Base-by-base conservation (phyloP, 2,888 invertebrate species). In the Osmoderma eremita region DNA sequence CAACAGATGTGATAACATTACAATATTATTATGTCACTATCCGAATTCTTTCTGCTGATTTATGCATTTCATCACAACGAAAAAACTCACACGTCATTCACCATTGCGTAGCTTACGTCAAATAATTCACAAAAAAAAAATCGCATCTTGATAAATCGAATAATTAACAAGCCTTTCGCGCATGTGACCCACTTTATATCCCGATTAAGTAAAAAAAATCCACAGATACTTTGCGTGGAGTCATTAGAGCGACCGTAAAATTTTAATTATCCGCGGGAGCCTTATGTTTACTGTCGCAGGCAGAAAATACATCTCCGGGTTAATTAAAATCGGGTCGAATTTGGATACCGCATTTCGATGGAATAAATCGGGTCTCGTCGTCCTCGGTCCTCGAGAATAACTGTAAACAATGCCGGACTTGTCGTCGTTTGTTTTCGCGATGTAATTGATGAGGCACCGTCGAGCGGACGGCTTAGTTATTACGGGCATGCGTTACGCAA, bases 231-330 rank as follows among this genome's bases (percentile, higher is more conserved):
- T 24, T 30, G 53, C 36, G 30, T 38, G 36, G 45, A 45, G 58
- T 42, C 45, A 61, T 61, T 45, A 45, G 30, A 45, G 45, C 42
- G 17, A 45, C 58, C 58, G 58, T 61, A 61, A 61, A 61, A 61
- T 61, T 61, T 61, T 61, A 61, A 61, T 61, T 61, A 61, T 61
- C 42, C 45, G 45, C 58, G 17, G 42, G 42, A 24, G 58, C 58
- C 58, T 61, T 24, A 42, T 41, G 42, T 45, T 61, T 45, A 45
- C 58, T 30, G 58, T 48, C 30, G 45, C 24, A 45, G 17, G 17
- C 42, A 42, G 58, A 58, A 58, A 58, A 58, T 58, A 58, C 42
- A 56, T 56, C 54, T 18, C 54, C 58, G 58, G 45, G 45, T 61
- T 61, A 61, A 53, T 45, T 61, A 61, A 30, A 61, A 45, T 18